Evolutionary conservation across 2,797 vertebrate species (phyloP).

Genomic region (Sparidentex hasta): DNA sequence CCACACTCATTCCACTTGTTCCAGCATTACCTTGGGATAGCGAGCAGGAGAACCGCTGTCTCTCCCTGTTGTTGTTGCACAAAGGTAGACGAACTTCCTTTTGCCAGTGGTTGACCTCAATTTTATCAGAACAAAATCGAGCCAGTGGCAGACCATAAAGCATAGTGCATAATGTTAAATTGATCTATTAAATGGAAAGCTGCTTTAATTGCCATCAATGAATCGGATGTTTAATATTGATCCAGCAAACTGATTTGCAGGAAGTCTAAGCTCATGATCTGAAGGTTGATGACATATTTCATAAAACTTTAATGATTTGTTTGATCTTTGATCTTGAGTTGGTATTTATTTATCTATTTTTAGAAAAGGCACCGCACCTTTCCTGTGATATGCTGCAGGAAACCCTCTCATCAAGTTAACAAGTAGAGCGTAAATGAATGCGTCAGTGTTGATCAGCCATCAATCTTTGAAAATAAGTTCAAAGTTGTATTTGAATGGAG

Average conservation of each 20-base stretch:
- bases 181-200: not conserved
- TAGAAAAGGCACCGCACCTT: not conserved
- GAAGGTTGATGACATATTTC: conserved; percentile 22
- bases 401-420: not conserved
- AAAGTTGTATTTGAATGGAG: not conserved
- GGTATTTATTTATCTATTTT: not conserved
- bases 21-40: too few relatives aligned
- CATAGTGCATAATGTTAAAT: not conserved
- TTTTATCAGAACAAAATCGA: too few relatives aligned
- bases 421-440: not conserved
- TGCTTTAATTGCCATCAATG: not conserved
- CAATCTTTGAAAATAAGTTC: not conserved
- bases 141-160: too few relatives aligned
- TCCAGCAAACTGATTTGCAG: not conserved
- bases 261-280: not conserved
- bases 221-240: not conserved
- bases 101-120: too few relatives aligned
- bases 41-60: too few relatives aligned
- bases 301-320: conserved; percentile 14
- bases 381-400: not conserved
- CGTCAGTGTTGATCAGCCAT: not conserved
- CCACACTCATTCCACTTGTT: too few relatives aligned
- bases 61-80: too few relatives aligned
- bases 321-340: not conserved
- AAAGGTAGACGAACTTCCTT: too few relatives aligned